Base-by-base conservation (phyloP, 2,113 vertebrate genomes). In the Myiozetetes cayanensis region DNA sequence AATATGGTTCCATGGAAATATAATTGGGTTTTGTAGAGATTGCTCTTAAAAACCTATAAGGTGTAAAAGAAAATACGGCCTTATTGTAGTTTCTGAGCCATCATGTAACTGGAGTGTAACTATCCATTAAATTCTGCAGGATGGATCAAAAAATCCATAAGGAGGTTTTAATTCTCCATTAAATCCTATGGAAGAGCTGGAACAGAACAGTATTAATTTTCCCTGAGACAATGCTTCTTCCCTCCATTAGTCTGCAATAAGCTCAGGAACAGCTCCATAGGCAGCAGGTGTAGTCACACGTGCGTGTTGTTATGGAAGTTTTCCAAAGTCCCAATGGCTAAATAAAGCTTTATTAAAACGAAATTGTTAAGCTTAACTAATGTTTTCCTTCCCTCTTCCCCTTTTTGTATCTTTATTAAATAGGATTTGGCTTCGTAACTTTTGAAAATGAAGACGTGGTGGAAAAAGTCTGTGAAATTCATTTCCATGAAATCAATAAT, bases 401-500 rank as follows among this genome's bases (percentile, higher is more conserved):
- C 58, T 53, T 55, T 89, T 52, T 87, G 68, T 78, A 6, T 92
- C 95, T 91, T 78, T 80, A 61, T 90, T 91, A 56, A 90, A 90
- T 80, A 99, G 99, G 99, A 97, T 99, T 99, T 95, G 99, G 99
- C 97, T 99, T 99, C 95, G 99, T 99, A 98, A 99, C 99, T 97
- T 99, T 99, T 96, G 99, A 99, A 98, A 99, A 98, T 25, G 99
- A 99, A 98, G 99, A 99, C 76, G 99, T 99, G 96, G 99, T 99
- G 97, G 99, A 99, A 98, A 99, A 99, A 99, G 99, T 99, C 98
- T 99, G 99, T 98, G 99, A 99, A 98, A 99, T 99, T 97, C 99
- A 99, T 98, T 99, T 99, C 98, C 99, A 99, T 97, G 99, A 99
- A 99, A 99, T 99, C 99, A 99, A 99, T 98, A 99, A 99, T 98